Percentiles rank a stretch among this genome's conserved stretches.
Evolutionary conservation across 2,797 vertebrate species (phyloP).

Genomic region (Acropternis orthonyx): DNA sequence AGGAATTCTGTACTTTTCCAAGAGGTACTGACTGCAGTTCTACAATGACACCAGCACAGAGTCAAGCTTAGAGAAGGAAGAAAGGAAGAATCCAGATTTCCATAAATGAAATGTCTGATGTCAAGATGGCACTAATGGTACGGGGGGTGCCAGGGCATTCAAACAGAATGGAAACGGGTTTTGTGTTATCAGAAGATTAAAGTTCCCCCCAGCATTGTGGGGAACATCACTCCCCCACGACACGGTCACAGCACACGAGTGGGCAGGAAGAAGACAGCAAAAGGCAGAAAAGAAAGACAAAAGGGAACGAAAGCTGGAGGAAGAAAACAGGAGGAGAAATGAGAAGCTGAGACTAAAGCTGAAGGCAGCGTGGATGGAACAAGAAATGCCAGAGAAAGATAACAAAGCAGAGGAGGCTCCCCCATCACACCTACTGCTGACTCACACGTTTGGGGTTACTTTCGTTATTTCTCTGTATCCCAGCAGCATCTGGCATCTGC

Average conservation of each 20-base stretch:
- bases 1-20: conserved; percentile 34
- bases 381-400: neutral
- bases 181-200: neutral
- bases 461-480: conserved; percentile 40
- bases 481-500: conserved; percentile 49
- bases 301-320: neutral
- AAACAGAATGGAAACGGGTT: neutral
- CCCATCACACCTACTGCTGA: conserved; percentile 49
- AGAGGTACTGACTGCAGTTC: neutral
- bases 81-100: neutral
- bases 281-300: neutral
- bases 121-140: neutral
- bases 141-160: neutral
- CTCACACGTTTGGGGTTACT: conserved; percentile 25
- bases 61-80: neutral
- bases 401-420: conserved; percentile 30
- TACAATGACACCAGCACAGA: neutral
- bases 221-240: neutral
- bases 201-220: neutral
- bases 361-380: neutral
- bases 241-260: neutral
- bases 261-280: neutral
- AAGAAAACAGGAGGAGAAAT: neutral
- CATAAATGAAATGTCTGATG: neutral
- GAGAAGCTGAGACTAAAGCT: neutral